Evolutionary conservation across 2,888 invertebrate genomes (phyloP).

Genomic region (Hypsopygia costalis): DNA sequence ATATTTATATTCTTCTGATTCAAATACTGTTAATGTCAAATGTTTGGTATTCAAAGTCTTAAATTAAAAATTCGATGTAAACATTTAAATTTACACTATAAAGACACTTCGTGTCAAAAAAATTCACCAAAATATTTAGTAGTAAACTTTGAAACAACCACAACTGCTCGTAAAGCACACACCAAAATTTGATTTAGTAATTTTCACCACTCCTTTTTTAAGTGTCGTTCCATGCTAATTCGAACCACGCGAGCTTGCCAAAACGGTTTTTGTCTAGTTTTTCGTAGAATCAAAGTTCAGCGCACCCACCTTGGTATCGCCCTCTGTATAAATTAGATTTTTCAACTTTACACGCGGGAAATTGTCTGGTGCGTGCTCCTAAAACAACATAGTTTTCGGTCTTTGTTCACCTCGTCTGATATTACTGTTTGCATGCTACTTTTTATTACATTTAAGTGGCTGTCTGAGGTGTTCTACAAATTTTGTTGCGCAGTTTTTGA

Average conservation of each 20-base stretch:
- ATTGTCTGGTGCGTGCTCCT: slow-evolving; percentile 14
- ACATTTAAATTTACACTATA: no score
- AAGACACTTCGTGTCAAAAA: no score
- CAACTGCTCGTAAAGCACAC: no score
- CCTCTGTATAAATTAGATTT: slow-evolving; percentile 48
- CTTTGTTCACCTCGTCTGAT: slow-evolving; percentile 27
- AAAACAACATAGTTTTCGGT: slow-evolving; percentile 15
- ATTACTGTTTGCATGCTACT: slow-evolving; percentile 27
- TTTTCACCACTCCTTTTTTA: slow-evolving; percentile 20
- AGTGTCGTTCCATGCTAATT: slow-evolving; percentile 45
- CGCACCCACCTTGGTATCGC: slow-evolving; percentile 49
- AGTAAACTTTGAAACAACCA: no score
- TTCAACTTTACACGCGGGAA: slow-evolving; percentile 28
- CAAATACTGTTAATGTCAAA: no score
- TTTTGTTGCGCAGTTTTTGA: no score
- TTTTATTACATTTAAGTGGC: slow-evolving; percentile 22
- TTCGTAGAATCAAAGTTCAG: slow-evolving; percentile 54
- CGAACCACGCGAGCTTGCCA: slow-evolving; percentile 55
- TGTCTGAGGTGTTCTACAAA: background rate
- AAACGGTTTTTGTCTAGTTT: slow-evolving; percentile 55
- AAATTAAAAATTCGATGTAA: no score
- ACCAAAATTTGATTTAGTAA: slow-evolving; percentile 23
- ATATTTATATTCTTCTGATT: no score
- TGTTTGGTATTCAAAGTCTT: no score
- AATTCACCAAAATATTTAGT: no score